These are phyloP conservation scores for Arrhamphus sclerolepis DNA, from an alignment of 2,797 vertebrate species.

Conservation along the genomic window DNA sequence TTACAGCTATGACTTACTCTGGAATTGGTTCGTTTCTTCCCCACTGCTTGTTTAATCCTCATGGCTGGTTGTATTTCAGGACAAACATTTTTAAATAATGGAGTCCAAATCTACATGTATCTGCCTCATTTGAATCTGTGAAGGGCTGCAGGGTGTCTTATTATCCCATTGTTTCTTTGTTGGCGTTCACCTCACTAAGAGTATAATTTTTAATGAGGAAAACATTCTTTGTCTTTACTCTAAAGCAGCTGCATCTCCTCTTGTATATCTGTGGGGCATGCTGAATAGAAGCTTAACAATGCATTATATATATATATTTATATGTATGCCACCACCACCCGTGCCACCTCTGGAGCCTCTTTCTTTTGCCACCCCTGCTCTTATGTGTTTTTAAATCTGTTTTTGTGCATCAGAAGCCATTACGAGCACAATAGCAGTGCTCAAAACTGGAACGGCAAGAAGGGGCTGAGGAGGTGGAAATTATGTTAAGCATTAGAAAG, in stretches of 20 bases:
- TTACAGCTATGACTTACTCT: conserved; percentile 26
- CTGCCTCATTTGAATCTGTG: conserved; percentile 54
- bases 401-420: conserved; percentile 53
- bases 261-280: conserved; percentile 48
- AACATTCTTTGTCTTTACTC: conserved; percentile 47
- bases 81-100: conserved; percentile 54
- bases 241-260: conserved; percentile 23
- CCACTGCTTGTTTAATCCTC: conserved; percentile 28
- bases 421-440: conserved; percentile 17
- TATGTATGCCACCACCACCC: conserved; percentile 5
- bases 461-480: conserved; percentile 26
- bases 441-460: conserved; percentile 22
- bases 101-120: conserved; percentile 57
- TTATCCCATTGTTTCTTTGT: conserved; percentile 60
- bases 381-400: conserved; percentile 45
- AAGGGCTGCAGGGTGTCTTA: conserved; percentile 48
- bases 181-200: conserved; percentile 44
- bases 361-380: conserved; percentile 9
- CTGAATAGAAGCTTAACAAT: conserved; percentile 48
- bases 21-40: conserved; percentile 17
- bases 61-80: conserved; percentile 31
- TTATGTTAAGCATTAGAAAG: conserved; percentile 19
- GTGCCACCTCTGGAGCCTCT: conserved; percentile 23
- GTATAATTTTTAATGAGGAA: conserved; percentile 62
- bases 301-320: background rate